A percentile compares a stretch with the other conserved stretches of the same genome.
These are phyloP conservation scores for Drosophila subquinaria DNA, from an alignment of 2,888 invertebrate genomes.

Conservation along the genomic window DNA sequence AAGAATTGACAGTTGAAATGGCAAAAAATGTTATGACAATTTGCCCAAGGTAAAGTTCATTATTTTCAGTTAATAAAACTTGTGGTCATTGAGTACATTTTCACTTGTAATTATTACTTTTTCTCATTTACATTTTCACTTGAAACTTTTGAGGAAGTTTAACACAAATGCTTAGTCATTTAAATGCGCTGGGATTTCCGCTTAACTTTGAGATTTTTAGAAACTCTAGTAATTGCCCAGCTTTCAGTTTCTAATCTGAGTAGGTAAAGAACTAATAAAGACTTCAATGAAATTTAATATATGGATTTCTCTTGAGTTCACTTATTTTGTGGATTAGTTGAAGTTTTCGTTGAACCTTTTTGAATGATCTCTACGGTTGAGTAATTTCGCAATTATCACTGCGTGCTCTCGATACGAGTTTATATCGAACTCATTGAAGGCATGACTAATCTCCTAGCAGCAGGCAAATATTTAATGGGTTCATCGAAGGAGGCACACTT, in stretches of 20 bases:
- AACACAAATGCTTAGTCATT: slow-evolving; percentile 13
- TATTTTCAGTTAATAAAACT: slow-evolving; percentile 10
- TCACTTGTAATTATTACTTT: slow-evolving; percentile 11
- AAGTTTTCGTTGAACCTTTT: slow-evolving; percentile 23
- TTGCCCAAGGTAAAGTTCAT: slow-evolving; percentile 1
- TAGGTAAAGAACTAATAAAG: slow-evolving; percentile 8
- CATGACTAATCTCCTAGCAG: slow-evolving; percentile 42
- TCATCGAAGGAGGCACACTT: slow-evolving; percentile 49
- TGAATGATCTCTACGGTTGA: slow-evolving; percentile 28
- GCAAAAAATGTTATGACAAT: slow-evolving; percentile 8
- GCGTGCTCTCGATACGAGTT: slow-evolving; percentile 31
- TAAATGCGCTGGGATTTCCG: slow-evolving; percentile 12
- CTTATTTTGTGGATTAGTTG: slow-evolving; percentile 2
- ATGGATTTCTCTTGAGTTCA: slow-evolving; percentile 12
- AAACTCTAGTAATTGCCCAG: slow-evolving; percentile 14
- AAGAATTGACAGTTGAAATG: slow-evolving; percentile 6
- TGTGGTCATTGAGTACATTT: slow-evolving; percentile 16
- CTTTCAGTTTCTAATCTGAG: slow-evolving; percentile 19
- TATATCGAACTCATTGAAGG: slow-evolving; percentile 33
- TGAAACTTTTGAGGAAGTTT: slow-evolving; percentile 11
- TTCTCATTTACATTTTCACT: slow-evolving; percentile 5
- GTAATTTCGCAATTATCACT: slow-evolving; percentile 21
- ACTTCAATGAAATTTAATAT: slow-evolving; percentile 15
- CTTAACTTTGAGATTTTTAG: slow-evolving; percentile 1
- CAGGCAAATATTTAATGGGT: slow-evolving; percentile 21